A percentile compares a stretch with the other conserved stretches of the same genome.
Evolutionary conservation across 2,888 invertebrate species (phyloP).

Genomic region (Heliconius cydno): DNA sequence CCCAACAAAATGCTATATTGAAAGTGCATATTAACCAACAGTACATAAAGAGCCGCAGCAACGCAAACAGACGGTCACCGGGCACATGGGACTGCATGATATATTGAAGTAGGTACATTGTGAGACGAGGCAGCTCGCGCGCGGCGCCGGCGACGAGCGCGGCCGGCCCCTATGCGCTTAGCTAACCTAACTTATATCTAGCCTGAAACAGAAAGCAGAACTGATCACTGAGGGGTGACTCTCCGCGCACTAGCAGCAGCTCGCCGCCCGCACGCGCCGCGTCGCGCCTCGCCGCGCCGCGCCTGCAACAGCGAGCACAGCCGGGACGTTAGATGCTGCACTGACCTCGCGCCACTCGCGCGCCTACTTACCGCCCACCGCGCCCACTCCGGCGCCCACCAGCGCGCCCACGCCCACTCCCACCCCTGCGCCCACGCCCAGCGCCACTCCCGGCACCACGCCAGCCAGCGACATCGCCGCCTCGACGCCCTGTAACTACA

Average conservation of each 20-base stretch:
- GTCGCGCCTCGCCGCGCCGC: slow-evolving; percentile 40
- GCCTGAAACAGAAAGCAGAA: slow-evolving; percentile 82
- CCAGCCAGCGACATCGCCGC: slow-evolving; percentile 19
- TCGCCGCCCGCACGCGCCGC: slow-evolving; percentile 63
- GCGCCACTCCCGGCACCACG: slow-evolving; percentile 18
- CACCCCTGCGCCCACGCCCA: slow-evolving; percentile 7
- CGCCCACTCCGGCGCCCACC: slow-evolving; percentile 26
- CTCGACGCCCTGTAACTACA: slow-evolving; percentile 13
- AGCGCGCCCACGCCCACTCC: slow-evolving; percentile 9
- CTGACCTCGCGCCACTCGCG: slow-evolving; percentile 85
- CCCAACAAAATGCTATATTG: neutral
- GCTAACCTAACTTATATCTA: slow-evolving; percentile 80
- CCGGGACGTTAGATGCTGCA: slow-evolving; percentile 80
- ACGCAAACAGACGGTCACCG: slow-evolving; percentile 44
- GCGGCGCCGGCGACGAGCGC: slow-evolving; percentile 14
- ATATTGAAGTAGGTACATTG: slow-evolving; percentile 73
- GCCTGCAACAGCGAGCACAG: slow-evolving; percentile 72
- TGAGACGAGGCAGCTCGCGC: slow-evolving; percentile 59
- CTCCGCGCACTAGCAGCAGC: slow-evolving; percentile 61
- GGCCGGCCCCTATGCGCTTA: slow-evolving; percentile 52
- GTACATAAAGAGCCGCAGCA: slow-evolving; percentile 38
- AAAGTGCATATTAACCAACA: slow-evolving; percentile 8
- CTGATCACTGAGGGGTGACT: slow-evolving; percentile 72
- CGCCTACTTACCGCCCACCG: slow-evolving; percentile 21
- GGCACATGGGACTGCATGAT: slow-evolving; percentile 53